Evolutionary conservation across 2,797 vertebrate species (phyloP).

Genomic region (Poecilia wingei): DNA sequence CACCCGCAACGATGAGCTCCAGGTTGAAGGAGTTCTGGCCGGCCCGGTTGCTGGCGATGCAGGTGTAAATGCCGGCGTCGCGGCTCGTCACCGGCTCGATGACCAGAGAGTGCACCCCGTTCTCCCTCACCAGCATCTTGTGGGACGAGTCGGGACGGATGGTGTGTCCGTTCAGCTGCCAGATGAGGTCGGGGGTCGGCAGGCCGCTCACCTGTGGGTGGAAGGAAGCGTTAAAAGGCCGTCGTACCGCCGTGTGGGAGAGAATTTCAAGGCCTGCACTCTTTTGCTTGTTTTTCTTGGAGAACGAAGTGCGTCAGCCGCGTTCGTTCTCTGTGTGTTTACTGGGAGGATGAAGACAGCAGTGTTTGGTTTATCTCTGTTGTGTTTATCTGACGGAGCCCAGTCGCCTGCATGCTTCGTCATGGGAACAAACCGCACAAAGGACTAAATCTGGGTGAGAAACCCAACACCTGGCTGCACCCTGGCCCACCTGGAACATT

Average conservation of each 20-base stretch:
- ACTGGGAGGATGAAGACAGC: constrained; percentile 32
- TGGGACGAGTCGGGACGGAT: constrained; percentile 92
- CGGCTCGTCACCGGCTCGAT: constrained; percentile 93
- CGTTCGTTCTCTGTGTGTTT: constrained; percentile 19
- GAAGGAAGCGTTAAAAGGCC: neutral
- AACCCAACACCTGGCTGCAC: constrained; percentile 51
- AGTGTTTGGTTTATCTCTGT: constrained; percentile 45
- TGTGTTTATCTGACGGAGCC: constrained; percentile 47
- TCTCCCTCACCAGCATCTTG: constrained; percentile 98
- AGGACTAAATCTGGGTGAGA: constrained; percentile 33
- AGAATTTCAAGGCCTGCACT: neutral
- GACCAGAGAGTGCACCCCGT: constrained; percentile 95
- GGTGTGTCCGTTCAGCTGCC: constrained; percentile 93
- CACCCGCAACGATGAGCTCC: constrained; percentile 97
- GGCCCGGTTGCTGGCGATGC: constrained; percentile 93
- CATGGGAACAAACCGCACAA: constrained; percentile 49
- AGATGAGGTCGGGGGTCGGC: constrained; percentile 94
- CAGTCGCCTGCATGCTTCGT: constrained; percentile 38
- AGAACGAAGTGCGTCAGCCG: constrained; percentile 20
- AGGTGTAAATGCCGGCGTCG: constrained; percentile 96
- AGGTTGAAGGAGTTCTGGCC: constrained; percentile 97
- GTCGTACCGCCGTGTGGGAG: neutral
- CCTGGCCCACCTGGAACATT: constrained; percentile 43
- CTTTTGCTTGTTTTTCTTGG: constrained; percentile 20
- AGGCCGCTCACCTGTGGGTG: constrained; percentile 90